Percentiles rank a stretch among this genome's conserved stretches.
These are phyloP conservation scores for Hecatera dysodea DNA, from an alignment of 2,888 invertebrate genomes.

Conservation along the genomic window DNA sequence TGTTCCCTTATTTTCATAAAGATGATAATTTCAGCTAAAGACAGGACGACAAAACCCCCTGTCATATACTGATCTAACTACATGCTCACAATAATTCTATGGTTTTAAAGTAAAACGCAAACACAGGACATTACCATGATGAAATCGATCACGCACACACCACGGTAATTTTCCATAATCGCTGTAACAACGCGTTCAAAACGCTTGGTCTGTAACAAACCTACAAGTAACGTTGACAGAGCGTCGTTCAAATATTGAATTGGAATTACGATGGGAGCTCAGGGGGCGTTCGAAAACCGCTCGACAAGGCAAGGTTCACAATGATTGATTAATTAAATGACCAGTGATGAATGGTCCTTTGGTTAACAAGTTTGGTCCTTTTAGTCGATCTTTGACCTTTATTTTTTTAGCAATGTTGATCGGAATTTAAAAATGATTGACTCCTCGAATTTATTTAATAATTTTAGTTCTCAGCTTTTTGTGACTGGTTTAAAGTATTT, in stretches of 20 bases:
- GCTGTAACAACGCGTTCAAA: slow-evolving; percentile 8
- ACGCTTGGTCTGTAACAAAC: slow-evolving; percentile 24
- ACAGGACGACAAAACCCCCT: too few relatives aligned
- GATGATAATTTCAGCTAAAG: too few relatives aligned
- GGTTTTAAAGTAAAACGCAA: background rate
- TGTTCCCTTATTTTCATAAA: too few relatives aligned
- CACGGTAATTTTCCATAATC: background rate
- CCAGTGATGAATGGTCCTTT: background rate
- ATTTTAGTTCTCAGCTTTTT: too few relatives aligned
- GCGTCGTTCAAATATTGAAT: slow-evolving; percentile 81
- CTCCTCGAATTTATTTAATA: background rate
- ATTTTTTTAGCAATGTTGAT: background rate
- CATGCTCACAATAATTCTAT: background rate
- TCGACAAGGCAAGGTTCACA: slow-evolving; percentile 66
- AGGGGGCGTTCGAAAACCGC: slow-evolving; percentile 67
- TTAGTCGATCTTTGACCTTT: background rate
- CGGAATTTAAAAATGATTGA: background rate
- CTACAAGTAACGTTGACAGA: slow-evolving; percentile 71
- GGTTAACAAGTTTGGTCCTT: background rate
- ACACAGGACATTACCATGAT: too few relatives aligned
- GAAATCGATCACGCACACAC: background rate
- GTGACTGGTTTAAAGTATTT: background rate
- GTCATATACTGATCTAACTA: background rate
- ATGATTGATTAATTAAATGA: slow-evolving; percentile 36
- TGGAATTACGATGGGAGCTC: slow-evolving; percentile 76